These are phyloP conservation scores for Drosophila infuscata DNA, from an alignment of 2,888 invertebrate species.

Conservation along the genomic window DNA sequence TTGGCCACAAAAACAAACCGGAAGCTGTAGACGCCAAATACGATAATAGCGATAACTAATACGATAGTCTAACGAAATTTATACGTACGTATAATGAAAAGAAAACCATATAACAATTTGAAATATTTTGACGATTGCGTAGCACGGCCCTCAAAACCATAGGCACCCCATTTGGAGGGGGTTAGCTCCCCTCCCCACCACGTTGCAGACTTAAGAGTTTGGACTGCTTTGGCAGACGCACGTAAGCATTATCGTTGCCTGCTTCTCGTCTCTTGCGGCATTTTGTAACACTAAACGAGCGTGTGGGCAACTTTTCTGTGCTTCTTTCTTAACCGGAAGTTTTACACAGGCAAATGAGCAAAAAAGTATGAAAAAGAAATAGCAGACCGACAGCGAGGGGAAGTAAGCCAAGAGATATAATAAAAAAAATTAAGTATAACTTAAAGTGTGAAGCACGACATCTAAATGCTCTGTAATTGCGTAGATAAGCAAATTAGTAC, in stretches of 20 bases:
- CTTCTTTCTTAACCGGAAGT: slow-evolving; percentile 73
- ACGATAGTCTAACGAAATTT: slow-evolving; percentile 35
- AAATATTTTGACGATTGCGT: slow-evolving; percentile 74
- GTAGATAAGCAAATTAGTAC: background rate
- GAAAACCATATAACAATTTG: slow-evolving; percentile 45
- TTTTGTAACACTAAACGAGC: slow-evolving; percentile 73
- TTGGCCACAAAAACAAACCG: slow-evolving; percentile 57
- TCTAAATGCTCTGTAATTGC: slow-evolving; percentile 22
- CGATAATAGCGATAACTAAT: slow-evolving; percentile 45
- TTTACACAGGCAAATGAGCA: slow-evolving; percentile 78
- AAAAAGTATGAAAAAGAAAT: slow-evolving; percentile 60
- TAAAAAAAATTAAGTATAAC: slow-evolving; percentile 47
- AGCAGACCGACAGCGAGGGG: slow-evolving; percentile 34
- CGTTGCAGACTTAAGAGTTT: slow-evolving; percentile 14
- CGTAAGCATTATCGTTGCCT: slow-evolving; percentile 53
- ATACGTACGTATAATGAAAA: background rate
- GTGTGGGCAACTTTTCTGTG: slow-evolving; percentile 67
- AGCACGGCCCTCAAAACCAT: slow-evolving; percentile 37
- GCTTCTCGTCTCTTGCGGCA: slow-evolving; percentile 12
- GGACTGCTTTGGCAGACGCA: slow-evolving; percentile 63
- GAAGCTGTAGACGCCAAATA: slow-evolving; percentile 57
- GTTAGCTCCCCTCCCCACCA: background rate
- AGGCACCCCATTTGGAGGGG: slow-evolving; percentile 8
- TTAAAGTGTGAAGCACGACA: background rate
- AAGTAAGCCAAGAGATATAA: slow-evolving; percentile 56